Evolutionary conservation across 2,113 vertebrate genomes (phyloP).

Genomic region (Oreochromis niloticus): DNA sequence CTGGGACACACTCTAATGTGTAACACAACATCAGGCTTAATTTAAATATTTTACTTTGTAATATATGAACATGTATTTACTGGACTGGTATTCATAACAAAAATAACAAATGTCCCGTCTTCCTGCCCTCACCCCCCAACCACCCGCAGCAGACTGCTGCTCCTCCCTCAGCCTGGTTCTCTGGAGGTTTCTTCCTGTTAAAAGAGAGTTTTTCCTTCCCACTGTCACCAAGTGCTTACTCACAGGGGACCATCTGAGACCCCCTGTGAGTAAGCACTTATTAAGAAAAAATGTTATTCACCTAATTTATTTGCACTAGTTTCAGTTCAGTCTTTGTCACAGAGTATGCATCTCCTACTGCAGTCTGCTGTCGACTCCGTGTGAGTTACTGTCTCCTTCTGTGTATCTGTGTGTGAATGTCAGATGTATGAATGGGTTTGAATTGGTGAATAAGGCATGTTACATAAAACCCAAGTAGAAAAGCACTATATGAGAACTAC

Average conservation of each 20-base stretch:
- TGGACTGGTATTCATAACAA: not conserved
- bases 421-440: no score
- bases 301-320: no score
- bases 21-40: not conserved
- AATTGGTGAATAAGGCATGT: no score
- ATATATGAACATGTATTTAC: not conserved
- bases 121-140: not conserved
- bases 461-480: no score
- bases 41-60: not conserved
- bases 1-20: not conserved
- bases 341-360: no score
- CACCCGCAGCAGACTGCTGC: not conserved
- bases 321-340: no score
- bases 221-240: not conserved
- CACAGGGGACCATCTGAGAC: not conserved
- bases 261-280: not conserved
- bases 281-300: no score
- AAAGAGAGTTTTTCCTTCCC: not conserved
- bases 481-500: no score
- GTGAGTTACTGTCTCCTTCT: no score
- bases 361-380: no score
- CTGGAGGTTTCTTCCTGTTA: not conserved
- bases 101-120: not conserved
- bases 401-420: no score
- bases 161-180: not conserved